Evolutionary conservation across 2,113 vertebrate species (phyloP).

Genomic region (Cynopterus brachyotis): DNA sequence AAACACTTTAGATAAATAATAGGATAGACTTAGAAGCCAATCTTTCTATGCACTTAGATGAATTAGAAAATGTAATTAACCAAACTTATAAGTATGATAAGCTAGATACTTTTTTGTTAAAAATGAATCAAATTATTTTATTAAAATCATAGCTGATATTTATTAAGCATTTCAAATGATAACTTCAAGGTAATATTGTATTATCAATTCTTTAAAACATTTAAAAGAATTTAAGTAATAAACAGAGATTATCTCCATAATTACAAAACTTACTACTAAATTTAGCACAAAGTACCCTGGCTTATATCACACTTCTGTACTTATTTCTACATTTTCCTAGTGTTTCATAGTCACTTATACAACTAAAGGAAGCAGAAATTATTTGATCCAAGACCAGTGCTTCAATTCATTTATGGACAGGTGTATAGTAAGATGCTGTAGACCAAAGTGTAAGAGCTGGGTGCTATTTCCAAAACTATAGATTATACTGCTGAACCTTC

Average conservation of each 20-base stretch:
- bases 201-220: constrained; percentile 22
- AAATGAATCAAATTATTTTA: constrained; percentile 17
- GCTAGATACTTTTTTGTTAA: background rate
- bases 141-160: background rate
- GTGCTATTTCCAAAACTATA: background rate
- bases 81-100: background rate
- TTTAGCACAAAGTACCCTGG: background rate
- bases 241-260: background rate
- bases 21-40: background rate
- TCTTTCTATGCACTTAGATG: background rate
- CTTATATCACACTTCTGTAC: background rate
- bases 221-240: background rate
- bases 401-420: background rate
- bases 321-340: background rate
- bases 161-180: constrained; percentile 43
- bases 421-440: background rate
- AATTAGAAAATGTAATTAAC: constrained; percentile 26
- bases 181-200: constrained; percentile 16
- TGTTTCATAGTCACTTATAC: background rate
- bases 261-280: background rate
- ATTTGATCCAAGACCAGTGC: background rate
- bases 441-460: background rate
- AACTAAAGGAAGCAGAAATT: background rate
- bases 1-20: background rate
- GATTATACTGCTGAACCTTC: background rate